Percentiles rank a stretch among this genome's conserved stretches.
Conservation (phyloP, 2,797 vertebrate genomes). For the Eulemur rubriventer region DNA sequence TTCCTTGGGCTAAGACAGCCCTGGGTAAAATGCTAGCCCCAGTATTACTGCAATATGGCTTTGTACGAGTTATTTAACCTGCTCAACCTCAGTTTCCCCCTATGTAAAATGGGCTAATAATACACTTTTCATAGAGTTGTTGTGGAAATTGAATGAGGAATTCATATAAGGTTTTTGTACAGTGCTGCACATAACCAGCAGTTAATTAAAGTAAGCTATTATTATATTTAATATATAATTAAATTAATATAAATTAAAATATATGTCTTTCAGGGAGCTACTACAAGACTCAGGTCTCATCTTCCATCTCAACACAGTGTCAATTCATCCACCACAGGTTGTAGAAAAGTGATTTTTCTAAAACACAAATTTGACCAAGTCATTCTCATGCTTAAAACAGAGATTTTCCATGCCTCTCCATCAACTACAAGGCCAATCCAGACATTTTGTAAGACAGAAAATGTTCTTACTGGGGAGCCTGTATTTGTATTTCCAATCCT, state of each 20-base stretch:
- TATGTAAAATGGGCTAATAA: slow-evolving; percentile 28
- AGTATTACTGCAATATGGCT: not conserved
- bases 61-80: not conserved
- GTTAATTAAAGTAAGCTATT: not conserved
- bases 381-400: not conserved
- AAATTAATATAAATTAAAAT: no score
- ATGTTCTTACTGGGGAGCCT: not conserved
- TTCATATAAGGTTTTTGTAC: not conserved
- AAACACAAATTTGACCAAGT: not conserved
- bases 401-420: not conserved
- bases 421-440: not conserved
- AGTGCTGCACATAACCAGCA: not conserved
- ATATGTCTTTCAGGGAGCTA: not conserved
- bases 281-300: not conserved
- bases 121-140: not conserved
- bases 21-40: not conserved
- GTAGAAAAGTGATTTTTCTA: not conserved
- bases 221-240: not conserved
- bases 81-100: not conserved
- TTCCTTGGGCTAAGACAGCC: not conserved
- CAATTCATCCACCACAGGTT: not conserved
- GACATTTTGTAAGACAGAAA: not conserved
- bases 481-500: not conserved
- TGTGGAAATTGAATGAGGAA: not conserved
- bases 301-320: not conserved